These are phyloP conservation scores for Lutraria rhynchaena DNA, from an alignment of 1,140 invertebrate genomes.

Conservation along the genomic window DNA sequence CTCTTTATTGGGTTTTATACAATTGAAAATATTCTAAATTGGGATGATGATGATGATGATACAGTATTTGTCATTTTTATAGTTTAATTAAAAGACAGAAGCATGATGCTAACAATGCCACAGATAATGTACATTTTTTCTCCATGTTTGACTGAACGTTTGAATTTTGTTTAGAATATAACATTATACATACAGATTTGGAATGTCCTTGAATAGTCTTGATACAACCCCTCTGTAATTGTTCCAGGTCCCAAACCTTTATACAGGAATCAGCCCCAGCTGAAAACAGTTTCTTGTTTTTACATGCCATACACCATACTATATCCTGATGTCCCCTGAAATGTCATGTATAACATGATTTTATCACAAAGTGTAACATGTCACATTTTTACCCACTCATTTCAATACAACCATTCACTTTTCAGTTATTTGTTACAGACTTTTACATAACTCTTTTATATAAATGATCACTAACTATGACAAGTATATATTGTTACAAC, in stretches of 20 bases:
- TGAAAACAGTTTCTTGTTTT: constrained; percentile 73
- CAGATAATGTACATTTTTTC: too few species aligned
- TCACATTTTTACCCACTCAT: neutral
- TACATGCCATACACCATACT: constrained; percentile 71
- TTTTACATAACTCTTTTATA: neutral
- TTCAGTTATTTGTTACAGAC: neutral
- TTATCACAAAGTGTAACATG: neutral
- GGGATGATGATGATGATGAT: too few species aligned
- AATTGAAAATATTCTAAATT: too few species aligned
- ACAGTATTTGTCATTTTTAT: too few species aligned
- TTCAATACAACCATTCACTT: neutral
- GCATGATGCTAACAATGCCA: too few species aligned
- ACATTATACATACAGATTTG: constrained; percentile 71
- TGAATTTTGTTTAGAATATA: too few species aligned
- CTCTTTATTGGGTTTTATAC: too few species aligned
- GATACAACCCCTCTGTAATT: constrained; percentile 74
- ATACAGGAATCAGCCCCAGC: constrained; percentile 72
- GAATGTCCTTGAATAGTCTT: constrained; percentile 74
- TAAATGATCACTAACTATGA: too few species aligned
- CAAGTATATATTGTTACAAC: too few species aligned
- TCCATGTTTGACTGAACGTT: too few species aligned
- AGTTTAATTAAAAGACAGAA: too few species aligned
- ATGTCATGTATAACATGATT: constrained; percentile 16
- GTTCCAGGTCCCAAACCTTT: constrained; percentile 78
- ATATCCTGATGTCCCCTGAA: constrained; percentile 75